A percentile compares a stretch with the other conserved stretches of the same genome.
Evolutionary conservation across 2,888 invertebrate species (phyloP).

Genomic region (Aphidoletes aphidimyza): DNA sequence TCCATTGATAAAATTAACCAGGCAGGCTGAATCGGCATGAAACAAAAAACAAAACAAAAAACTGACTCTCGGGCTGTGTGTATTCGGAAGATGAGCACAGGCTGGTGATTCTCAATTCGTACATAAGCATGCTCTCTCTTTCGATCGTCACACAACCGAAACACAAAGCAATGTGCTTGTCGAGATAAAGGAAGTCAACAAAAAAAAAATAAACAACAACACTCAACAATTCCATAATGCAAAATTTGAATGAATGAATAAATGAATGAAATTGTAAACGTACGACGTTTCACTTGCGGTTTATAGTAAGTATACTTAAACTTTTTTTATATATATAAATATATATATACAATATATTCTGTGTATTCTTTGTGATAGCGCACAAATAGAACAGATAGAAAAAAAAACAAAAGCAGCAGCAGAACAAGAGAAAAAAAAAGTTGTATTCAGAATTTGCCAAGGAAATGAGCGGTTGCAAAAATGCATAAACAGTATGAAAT

Average conservation of each 20-base stretch:
- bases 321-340: no score
- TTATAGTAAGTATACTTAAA: no score
- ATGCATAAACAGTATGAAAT: neutral
- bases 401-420: neutral
- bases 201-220: no score
- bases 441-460: neutral
- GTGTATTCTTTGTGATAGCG: no score
- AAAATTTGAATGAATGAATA: conserved; percentile 13
- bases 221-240: conserved; percentile 35
- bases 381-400: neutral
- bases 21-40: neutral
- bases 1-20: conserved; percentile 24
- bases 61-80: no score
- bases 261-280: conserved; percentile 8
- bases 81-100: no score
- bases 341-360: no score
- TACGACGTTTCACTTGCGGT: neutral
- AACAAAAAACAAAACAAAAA: no score
- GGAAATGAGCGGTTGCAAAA: neutral
- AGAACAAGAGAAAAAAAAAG: neutral
- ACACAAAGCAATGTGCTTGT: no score
- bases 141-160: no score
- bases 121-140: no score
- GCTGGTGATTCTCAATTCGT: no score
- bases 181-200: conserved; percentile 13